These are phyloP conservation scores for Oligia latruncula DNA, from an alignment of 2,888 invertebrate genomes.

Conservation along the genomic window DNA sequence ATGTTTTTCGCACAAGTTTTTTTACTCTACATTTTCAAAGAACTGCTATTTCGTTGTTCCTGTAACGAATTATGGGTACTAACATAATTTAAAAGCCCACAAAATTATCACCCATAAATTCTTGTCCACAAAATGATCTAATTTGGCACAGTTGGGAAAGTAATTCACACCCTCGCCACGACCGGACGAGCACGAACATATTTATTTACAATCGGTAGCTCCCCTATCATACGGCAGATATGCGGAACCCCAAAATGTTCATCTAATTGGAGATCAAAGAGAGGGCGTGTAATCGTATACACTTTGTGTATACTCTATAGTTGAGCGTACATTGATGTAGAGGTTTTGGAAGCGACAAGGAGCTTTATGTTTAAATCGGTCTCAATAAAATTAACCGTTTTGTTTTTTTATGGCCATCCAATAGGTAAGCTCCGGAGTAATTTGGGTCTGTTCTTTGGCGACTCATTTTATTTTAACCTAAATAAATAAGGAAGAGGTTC, in stretches of 20 bases:
- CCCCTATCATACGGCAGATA: conserved; percentile 78
- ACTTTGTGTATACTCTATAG: conserved; percentile 78
- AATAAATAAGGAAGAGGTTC: neutral
- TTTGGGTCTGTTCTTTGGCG: neutral
- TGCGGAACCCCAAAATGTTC: conserved; percentile 88
- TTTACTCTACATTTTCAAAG: neutral
- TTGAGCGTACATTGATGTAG: conserved; percentile 53
- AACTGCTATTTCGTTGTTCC: neutral
- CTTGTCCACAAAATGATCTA: conserved; percentile 42
- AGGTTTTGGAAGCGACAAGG: conserved; percentile 71
- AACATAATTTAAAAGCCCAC: neutral
- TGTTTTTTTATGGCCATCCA: neutral
- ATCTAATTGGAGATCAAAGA: conserved; percentile 90
- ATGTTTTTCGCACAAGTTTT: neutral
- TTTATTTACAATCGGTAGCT: conserved; percentile 79
- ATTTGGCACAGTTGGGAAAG: conserved; percentile 63
- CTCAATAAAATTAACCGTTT: neutral
- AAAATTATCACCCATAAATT: conserved; percentile 43
- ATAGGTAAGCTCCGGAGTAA: neutral
- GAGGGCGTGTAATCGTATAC: conserved; percentile 87
- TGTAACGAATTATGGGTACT: neutral
- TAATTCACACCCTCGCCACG: conserved; percentile 66
- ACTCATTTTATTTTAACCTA: neutral
- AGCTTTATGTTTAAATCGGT: neutral
- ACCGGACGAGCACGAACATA: conserved; percentile 76